These are phyloP conservation scores for Tetramorium simillimum DNA, from an alignment of 1,140 invertebrate genomes.

Conservation along the genomic window DNA sequence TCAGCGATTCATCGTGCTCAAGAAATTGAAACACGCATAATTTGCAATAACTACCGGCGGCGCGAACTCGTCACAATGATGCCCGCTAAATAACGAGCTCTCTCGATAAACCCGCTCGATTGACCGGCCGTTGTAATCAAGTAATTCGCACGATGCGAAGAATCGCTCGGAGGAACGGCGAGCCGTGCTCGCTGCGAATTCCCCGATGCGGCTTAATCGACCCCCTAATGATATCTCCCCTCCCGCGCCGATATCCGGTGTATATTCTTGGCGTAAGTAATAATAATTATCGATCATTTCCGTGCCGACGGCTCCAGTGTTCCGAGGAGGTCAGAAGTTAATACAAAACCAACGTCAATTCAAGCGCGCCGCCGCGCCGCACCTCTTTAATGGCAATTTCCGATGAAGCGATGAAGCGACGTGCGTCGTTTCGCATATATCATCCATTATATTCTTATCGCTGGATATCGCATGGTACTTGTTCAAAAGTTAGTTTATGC, in stretches of 20 bases:
- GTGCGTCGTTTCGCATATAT: constrained; percentile 1
- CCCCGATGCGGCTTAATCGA: constrained; percentile 57
- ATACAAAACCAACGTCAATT: constrained; percentile 70
- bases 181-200: constrained; percentile 54
- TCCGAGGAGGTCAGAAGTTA: constrained; percentile 63
- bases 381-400: constrained; percentile 23
- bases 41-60: constrained; percentile 49
- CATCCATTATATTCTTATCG: constrained; percentile 1
- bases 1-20: constrained; percentile 60
- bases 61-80: constrained; percentile 67
- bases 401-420: constrained; percentile 6
- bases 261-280: constrained; percentile 20
- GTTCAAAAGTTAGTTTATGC: not conserved
- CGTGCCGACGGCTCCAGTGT: constrained; percentile 32
- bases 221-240: constrained; percentile 65
- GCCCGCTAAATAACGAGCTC: constrained; percentile 66
- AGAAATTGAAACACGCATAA: constrained; percentile 71
- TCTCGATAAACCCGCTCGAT: constrained; percentile 32
- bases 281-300: constrained; percentile 74
- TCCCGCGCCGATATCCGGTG: constrained; percentile 63
- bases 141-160: constrained; percentile 69
- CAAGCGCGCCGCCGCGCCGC: constrained; percentile 2
- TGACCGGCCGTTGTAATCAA: constrained; percentile 65
- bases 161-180: constrained; percentile 58
- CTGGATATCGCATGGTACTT: not conserved